Conservation (phyloP, 2,888 invertebrate species). For the Drosophila atripex region DNA sequence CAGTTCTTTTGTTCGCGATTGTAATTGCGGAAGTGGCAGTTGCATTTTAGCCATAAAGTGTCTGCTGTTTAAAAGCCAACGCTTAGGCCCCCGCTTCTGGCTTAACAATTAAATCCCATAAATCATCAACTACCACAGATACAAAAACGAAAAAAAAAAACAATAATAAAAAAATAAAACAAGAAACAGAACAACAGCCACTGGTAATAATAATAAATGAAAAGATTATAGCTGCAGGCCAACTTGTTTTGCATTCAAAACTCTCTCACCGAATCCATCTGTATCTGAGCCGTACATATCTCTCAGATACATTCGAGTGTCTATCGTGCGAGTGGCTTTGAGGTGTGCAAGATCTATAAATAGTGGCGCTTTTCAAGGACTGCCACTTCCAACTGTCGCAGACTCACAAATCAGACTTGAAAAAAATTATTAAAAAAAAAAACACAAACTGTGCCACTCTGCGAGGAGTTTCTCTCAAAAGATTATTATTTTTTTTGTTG, state of each 20-base stretch:
- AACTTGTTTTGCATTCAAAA: slow-evolving; percentile 41
- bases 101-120: slow-evolving; percentile 39
- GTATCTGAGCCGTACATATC: not conserved
- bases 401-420: slow-evolving; percentile 8
- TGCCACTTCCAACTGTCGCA: slow-evolving; percentile 50
- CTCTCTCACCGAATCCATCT: slow-evolving; percentile 9
- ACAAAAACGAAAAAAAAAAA: not conserved
- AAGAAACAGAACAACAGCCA: slow-evolving; percentile 10
- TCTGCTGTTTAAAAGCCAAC: slow-evolving; percentile 1
- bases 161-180: not conserved
- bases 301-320: not conserved
- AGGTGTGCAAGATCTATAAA: slow-evolving; percentile 42
- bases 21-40: slow-evolving; percentile 60
- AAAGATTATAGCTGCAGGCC: slow-evolving; percentile 36
- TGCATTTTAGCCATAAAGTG: slow-evolving; percentile 15
- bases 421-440: not conserved
- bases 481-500: not conserved
- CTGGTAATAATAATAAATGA: slow-evolving; percentile 29
- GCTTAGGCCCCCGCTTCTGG: slow-evolving; percentile 32
- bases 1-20: slow-evolving; percentile 33
- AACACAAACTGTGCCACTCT: not conserved
- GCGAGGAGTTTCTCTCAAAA: not conserved
- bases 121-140: slow-evolving; percentile 40
- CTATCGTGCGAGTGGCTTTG: slow-evolving; percentile 1
- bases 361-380: slow-evolving; percentile 60